Evolutionary conservation across 2,888 invertebrate species (phyloP).

Genomic region (Agapostemon virescens): DNA sequence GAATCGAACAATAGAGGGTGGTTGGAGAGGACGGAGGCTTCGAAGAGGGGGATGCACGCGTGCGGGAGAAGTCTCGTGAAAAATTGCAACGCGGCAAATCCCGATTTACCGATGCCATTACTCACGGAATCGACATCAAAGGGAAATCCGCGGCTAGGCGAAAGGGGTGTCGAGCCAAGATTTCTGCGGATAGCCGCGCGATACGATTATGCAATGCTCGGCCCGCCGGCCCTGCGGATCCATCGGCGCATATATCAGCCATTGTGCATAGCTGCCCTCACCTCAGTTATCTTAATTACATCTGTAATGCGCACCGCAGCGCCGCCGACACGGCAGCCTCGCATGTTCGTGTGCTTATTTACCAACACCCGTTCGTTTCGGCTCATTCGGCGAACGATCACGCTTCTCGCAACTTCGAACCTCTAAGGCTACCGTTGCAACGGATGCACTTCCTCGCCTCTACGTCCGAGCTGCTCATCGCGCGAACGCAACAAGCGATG

Average conservation of each 20-base stretch:
- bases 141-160: constrained; percentile 46
- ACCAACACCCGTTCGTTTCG: constrained; percentile 48
- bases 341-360: constrained; percentile 61
- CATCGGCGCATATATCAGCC: constrained; percentile 75
- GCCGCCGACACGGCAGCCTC: constrained; percentile 57
- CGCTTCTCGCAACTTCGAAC: constrained; percentile 27
- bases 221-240: constrained; percentile 64
- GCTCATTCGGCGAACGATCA: neutral
- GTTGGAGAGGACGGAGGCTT: neutral
- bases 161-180: constrained; percentile 62
- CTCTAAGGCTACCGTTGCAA: neutral
- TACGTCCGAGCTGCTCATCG: neutral
- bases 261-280: constrained; percentile 79
- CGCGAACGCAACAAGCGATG: neutral
- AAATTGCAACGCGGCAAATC: constrained; percentile 34
- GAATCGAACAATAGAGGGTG: constrained; percentile 13
- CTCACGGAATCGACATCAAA: constrained; percentile 51
- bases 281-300: constrained; percentile 80
- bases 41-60: constrained; percentile 4
- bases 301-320: constrained; percentile 79
- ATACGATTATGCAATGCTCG: constrained; percentile 68
- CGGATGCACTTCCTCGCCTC: neutral
- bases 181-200: constrained; percentile 69
- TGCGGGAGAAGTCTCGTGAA: constrained; percentile 38
- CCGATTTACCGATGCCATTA: constrained; percentile 32